Evolutionary conservation across 2,113 vertebrate species (phyloP).

Genomic region (Ictalurus furcatus): DNA sequence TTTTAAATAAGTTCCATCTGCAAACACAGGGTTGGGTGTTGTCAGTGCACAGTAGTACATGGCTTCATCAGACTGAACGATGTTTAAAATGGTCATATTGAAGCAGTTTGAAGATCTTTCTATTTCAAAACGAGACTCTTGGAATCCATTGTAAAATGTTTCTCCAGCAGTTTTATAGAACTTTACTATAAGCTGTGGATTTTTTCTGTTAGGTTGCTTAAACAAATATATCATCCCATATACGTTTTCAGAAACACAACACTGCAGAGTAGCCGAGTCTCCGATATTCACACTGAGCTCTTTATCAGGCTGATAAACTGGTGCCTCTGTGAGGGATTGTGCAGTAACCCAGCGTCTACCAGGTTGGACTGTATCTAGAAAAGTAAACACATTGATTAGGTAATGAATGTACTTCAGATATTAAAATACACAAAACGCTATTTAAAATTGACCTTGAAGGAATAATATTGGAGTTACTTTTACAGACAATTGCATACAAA

Average conservation of each 20-base stretch:
- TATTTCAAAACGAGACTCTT: neutral
- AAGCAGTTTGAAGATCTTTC: neutral
- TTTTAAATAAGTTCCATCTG: neutral
- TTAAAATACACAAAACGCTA: neutral
- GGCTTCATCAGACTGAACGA: neutral
- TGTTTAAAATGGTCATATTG: neutral
- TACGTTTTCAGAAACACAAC: neutral
- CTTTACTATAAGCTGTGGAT: neutral
- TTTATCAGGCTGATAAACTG: neutral
- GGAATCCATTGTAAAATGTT: neutral
- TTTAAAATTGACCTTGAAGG: neutral
- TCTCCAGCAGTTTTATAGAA: neutral
- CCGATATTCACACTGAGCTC: neutral
- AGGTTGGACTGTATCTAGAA: neutral
- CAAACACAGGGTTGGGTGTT: neutral
- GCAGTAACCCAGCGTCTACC: neutral
- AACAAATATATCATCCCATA: neutral
- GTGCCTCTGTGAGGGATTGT: neutral
- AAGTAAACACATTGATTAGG: neutral
- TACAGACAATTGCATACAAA: no score
- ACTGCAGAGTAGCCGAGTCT: neutral
- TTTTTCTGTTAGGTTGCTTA: neutral
- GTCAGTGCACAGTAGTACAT: neutral
- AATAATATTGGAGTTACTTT: no score
- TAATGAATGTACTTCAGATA: neutral